These are phyloP conservation scores for Lapara coniferarum DNA, from an alignment of 2,888 invertebrate species.

Conservation along the genomic window DNA sequence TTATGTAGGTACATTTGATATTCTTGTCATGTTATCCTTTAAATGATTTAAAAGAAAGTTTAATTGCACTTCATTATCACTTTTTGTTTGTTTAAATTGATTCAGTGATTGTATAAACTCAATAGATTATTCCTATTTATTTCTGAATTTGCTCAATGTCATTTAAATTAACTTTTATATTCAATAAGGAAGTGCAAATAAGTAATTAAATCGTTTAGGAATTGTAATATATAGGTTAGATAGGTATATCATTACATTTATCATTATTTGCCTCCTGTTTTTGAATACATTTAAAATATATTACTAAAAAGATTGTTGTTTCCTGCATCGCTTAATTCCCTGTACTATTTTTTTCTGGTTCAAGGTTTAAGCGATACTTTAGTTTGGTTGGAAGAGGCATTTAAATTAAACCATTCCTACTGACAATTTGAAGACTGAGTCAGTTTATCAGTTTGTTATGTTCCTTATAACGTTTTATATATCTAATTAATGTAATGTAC, in stretches of 20 bases:
- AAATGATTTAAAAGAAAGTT: neutral
- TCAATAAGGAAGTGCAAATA: conserved; percentile 46
- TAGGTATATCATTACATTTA: conserved; percentile 39
- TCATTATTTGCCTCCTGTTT: conserved; percentile 44
- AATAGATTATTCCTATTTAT: conserved; percentile 34
- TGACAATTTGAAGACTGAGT: conserved; percentile 47
- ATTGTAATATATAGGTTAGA: conserved; percentile 53
- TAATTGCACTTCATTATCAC: conserved; percentile 8
- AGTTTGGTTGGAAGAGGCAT: neutral
- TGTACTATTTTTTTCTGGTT: conserved; percentile 2
- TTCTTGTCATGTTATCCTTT: neutral
- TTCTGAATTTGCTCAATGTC: conserved; percentile 69
- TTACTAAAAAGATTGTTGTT: conserved; percentile 5
- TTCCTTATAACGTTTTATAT: neutral
- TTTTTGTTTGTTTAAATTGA: conserved; percentile 6
- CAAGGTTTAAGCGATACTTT: conserved; percentile 8
- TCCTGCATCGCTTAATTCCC: conserved; percentile 1
- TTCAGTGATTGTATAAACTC: neutral
- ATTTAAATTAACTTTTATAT: conserved; percentile 49
- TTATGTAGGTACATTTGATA: neutral
- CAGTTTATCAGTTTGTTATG: conserved; percentile 6
- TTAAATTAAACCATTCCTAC: conserved; percentile 34
- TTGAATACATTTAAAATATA: conserved; percentile 35
- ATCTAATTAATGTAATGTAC: neutral
- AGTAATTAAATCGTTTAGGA: conserved; percentile 47